A percentile compares a stretch with the other conserved stretches of the same genome.
These are phyloP conservation scores for Tribolium castaneum DNA, from an alignment of 1,140 invertebrate species.

Conservation along the genomic window DNA sequence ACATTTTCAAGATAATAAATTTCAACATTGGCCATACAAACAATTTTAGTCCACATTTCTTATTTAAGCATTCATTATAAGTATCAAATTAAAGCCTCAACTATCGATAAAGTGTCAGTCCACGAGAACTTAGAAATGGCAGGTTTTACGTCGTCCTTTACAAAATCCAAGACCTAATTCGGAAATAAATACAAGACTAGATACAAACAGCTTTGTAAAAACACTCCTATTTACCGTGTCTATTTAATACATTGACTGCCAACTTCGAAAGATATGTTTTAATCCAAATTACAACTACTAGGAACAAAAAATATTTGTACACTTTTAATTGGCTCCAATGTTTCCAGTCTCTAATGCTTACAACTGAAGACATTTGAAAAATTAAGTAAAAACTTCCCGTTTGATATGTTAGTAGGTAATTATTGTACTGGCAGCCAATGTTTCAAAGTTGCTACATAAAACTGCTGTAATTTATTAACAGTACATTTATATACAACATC, in stretches of 20 bases:
- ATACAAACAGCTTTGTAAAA: conserved; percentile 36
- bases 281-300: conserved; percentile 35
- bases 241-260: conserved; percentile 40
- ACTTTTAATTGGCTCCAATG: neutral
- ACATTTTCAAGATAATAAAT: conserved; percentile 32
- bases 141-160: conserved; percentile 17
- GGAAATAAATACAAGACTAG: conserved; percentile 38
- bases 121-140: conserved; percentile 10
- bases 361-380: neutral
- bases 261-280: conserved; percentile 16
- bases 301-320: conserved; percentile 35
- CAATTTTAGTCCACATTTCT: neutral
- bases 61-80: conserved; percentile 9
- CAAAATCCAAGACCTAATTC: conserved; percentile 12
- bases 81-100: neutral
- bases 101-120: conserved; percentile 1
- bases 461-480: conserved; percentile 40
- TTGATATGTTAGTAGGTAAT: conserved; percentile 16
- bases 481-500: conserved; percentile 43
- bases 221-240: conserved; percentile 8
- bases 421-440: conserved; percentile 33
- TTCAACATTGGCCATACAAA: conserved; percentile 27
- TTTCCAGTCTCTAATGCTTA: neutral
- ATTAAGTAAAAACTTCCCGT: neutral
- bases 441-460: conserved; percentile 24